phyloP scores from a whole-genome alignment of 2,888 invertebrate genomes.

The Drosophila rubida region DNA sequence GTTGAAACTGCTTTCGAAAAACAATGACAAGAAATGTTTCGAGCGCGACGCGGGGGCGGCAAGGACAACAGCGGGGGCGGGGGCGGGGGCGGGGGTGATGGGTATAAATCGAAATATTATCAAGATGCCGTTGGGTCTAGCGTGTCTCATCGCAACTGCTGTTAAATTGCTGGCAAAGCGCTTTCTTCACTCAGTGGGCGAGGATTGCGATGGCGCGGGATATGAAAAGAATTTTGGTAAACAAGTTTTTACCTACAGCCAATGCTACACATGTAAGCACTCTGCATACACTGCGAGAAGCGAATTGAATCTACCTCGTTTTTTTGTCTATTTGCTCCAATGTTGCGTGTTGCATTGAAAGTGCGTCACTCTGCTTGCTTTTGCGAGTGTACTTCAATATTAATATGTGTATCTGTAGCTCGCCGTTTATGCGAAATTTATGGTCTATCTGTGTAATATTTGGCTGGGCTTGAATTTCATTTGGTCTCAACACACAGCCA shows the following conservation, averaged over 20 bases:
- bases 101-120: conserved; percentile 80
- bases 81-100: conserved; percentile 10
- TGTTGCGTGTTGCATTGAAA: no score
- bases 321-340: no score
- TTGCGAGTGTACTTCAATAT: conserved; percentile 16
- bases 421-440: conserved; percentile 61
- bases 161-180: conserved; percentile 47
- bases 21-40: conserved; percentile 45
- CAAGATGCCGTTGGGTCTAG: conserved; percentile 75
- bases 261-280: conserved; percentile 18
- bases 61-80: conserved; percentile 4
- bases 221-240: conserved; percentile 53
- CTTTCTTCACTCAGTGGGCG: conserved; percentile 2
- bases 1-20: conserved; percentile 51
- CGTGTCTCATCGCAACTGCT: conserved; percentile 32
- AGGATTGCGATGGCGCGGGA: not conserved
- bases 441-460: conserved; percentile 36
- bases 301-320: no score
- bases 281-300: conserved; percentile 20
- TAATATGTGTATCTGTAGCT: conserved; percentile 12
- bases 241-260: conserved; percentile 64
- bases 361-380: no score
- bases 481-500: conserved; percentile 59
- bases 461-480: conserved; percentile 36
- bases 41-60: not conserved